phyloP scores from a whole-genome alignment of 2,888 invertebrate genomes.

The Mimachlamys varia region DNA sequence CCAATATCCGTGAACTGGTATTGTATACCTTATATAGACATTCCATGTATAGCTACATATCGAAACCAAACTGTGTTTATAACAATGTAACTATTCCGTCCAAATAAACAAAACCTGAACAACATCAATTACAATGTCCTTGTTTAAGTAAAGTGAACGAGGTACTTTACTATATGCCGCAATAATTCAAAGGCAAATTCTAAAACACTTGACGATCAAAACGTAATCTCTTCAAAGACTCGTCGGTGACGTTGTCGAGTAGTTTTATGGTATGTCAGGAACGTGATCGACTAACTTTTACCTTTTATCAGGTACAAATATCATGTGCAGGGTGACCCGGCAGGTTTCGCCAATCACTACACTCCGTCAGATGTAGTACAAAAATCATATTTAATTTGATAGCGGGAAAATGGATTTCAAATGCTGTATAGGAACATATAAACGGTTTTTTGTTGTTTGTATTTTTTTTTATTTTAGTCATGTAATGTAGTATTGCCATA shows the following conservation, averaged over 20 bases:
- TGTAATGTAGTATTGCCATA: no score
- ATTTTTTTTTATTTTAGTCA: no score
- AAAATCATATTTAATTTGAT: no score
- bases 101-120: not conserved
- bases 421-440: no score
- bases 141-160: not conserved
- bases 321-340: not conserved
- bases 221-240: conserved; percentile 13
- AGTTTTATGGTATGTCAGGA: conserved; percentile 15
- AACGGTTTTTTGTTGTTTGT: no score
- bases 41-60: not conserved
- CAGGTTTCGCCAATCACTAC: not conserved
- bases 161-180: conserved; percentile 8
- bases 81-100: not conserved
- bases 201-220: conserved; percentile 31
- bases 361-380: not conserved
- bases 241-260: not conserved
- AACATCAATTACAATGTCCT: not conserved
- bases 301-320: not conserved
- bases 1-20: not conserved
- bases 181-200: conserved; percentile 7
- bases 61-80: not conserved
- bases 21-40: not conserved
- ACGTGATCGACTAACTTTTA: not conserved
- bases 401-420: no score